A percentile compares a stretch with the other conserved stretches of the same genome.
Evolutionary conservation across 2,888 invertebrate species (phyloP).

Genomic region (Mythimna impura): DNA sequence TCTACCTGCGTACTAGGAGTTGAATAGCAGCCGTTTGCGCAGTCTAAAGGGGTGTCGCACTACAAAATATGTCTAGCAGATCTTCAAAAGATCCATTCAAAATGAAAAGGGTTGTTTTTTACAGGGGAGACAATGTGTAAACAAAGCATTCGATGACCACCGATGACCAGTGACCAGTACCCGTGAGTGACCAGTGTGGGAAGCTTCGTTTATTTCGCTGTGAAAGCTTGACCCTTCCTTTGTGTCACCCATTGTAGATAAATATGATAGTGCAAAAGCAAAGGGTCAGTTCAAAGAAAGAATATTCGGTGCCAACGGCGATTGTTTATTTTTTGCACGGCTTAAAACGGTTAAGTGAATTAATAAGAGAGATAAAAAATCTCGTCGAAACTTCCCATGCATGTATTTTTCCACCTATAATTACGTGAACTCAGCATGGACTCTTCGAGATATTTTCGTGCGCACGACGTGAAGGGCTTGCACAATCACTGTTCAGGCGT

Average conservation of each 20-base stretch:
- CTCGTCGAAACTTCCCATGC: slow-evolving; percentile 83
- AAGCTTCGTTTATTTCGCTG: slow-evolving; percentile 80
- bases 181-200: slow-evolving; percentile 88
- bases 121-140: slow-evolving; percentile 78
- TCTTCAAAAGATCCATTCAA: slow-evolving; percentile 76
- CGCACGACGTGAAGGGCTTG: slow-evolving; percentile 88
- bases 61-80: slow-evolving; percentile 74
- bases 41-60: slow-evolving; percentile 81
- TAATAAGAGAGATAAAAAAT: slow-evolving; percentile 80
- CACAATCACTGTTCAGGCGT: slow-evolving; percentile 87
- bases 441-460: slow-evolving; percentile 88
- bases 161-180: slow-evolving; percentile 89
- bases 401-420: slow-evolving; percentile 88
- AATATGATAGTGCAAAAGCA: slow-evolving; percentile 75
- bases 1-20: slow-evolving; percentile 52
- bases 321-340: slow-evolving; percentile 84
- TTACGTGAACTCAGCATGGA: slow-evolving; percentile 85
- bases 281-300: slow-evolving; percentile 80
- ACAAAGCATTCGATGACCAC: slow-evolving; percentile 86
- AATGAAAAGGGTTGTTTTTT: slow-evolving; percentile 82
- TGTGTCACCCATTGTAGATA: slow-evolving; percentile 76
- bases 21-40: slow-evolving; percentile 78
- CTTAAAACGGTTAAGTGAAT: slow-evolving; percentile 81
- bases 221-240: slow-evolving; percentile 84
- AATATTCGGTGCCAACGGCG: slow-evolving; percentile 68